Evolutionary conservation across 2,888 invertebrate species (phyloP).

Genomic region (Acanthosepion esculentum): DNA sequence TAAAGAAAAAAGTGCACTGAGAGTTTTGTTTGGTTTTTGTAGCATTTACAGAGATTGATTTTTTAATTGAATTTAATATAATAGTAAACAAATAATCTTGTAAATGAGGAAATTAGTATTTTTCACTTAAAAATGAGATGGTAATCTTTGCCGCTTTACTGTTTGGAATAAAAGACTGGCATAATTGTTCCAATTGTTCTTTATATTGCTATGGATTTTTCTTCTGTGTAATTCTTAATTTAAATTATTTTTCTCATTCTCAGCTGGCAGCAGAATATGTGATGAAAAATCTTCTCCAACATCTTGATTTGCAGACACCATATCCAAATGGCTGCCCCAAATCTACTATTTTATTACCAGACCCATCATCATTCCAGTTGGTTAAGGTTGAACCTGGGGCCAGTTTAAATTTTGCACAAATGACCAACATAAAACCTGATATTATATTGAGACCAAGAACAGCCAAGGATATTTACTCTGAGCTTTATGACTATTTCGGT

Average conservation of each 20-base stretch:
- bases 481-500: constrained; percentile 73
- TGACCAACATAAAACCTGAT: constrained; percentile 24
- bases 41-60: too few relatives aligned
- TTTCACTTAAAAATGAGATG: neutral
- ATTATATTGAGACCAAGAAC: constrained; percentile 43
- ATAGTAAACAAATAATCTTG: neutral
- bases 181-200: neutral
- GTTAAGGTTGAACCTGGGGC: constrained; percentile 45
- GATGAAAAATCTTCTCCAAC: constrained; percentile 58
- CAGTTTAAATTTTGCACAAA: constrained; percentile 54
- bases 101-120: neutral
- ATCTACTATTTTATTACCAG: constrained; percentile 24
- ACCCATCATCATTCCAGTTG: neutral
- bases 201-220: too few relatives aligned
- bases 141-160: neutral
- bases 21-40: too few relatives aligned
- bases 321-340: neutral
- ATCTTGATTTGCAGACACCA: constrained; percentile 56
- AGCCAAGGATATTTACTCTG: constrained; percentile 60
- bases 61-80: neutral
- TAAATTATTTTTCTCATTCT: constrained; percentile 50
- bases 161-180: neutral
- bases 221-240: neutral
- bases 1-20: neutral
- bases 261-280: constrained; percentile 66